Percentiles rank a stretch among this genome's conserved stretches.
These are phyloP conservation scores for Drosophila virilis DNA, from an alignment of 1,140 invertebrate genomes.

Conservation along the genomic window DNA sequence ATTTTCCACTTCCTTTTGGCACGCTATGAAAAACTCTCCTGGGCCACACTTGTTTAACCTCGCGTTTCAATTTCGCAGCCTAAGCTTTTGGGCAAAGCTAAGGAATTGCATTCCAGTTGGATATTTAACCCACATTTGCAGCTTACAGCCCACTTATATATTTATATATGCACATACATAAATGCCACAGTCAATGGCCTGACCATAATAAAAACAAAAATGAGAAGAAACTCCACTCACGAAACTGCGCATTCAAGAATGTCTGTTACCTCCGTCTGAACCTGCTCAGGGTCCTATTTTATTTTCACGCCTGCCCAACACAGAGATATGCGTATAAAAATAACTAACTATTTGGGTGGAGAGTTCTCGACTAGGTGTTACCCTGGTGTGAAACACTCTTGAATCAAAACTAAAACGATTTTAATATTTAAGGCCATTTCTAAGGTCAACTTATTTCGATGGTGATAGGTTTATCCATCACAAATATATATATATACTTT, in stretches of 20 bases:
- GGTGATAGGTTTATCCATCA: too few species aligned
- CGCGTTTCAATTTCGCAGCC: neutral
- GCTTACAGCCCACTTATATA: slow-evolving; percentile 11
- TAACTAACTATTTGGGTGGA: neutral
- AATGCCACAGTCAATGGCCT: slow-evolving; percentile 43
- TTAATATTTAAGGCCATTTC: neutral
- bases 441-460: neutral
- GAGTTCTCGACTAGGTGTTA: neutral
- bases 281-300: slow-evolving; percentile 1
- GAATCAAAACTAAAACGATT: neutral
- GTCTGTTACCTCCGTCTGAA: neutral
- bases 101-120: slow-evolving; percentile 10
- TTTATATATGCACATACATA: slow-evolving; percentile 28
- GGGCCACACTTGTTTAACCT: neutral
- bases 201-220: slow-evolving; percentile 19
- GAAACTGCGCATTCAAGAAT: slow-evolving; percentile 25
- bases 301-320: slow-evolving; percentile 56
- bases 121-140: slow-evolving; percentile 26
- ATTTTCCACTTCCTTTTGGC: too few species aligned
- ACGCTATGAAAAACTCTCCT: too few species aligned
- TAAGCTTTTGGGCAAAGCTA: slow-evolving; percentile 4
- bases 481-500: too few species aligned
- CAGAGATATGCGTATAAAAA: slow-evolving; percentile 28
- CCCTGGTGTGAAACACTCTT: neutral
- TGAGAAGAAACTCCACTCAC: slow-evolving; percentile 30